Conservation (phyloP, 2,113 vertebrate genomes). For the Psophia crepitans region DNA sequence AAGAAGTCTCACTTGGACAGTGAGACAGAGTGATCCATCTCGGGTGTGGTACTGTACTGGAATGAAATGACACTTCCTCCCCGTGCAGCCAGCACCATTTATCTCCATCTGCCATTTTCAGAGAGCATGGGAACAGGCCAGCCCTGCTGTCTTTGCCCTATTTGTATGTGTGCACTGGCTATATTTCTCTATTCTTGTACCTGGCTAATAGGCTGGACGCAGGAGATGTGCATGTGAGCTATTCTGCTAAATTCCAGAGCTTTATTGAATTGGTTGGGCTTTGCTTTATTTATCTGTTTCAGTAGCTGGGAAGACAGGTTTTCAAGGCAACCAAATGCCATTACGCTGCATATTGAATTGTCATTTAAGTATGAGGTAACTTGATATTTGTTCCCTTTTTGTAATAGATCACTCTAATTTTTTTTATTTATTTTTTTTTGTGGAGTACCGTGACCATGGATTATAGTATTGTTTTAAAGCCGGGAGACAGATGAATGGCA, state of each 20-base stretch:
- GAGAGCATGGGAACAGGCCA: background rate
- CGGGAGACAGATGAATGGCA: background rate
- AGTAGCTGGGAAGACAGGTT: background rate
- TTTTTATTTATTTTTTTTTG: too few species aligned
- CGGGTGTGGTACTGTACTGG: background rate
- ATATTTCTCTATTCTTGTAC: background rate
- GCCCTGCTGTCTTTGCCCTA: background rate
- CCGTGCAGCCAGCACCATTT: background rate
- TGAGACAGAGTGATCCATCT: background rate
- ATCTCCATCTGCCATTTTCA: background rate
- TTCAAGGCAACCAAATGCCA: background rate
- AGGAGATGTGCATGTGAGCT: background rate
- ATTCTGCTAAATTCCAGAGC: background rate
- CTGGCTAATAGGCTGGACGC: background rate
- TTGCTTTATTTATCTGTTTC: background rate
- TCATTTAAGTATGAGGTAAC: background rate
- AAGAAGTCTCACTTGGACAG: background rate
- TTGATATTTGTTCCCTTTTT: background rate
- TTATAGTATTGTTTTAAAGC: background rate
- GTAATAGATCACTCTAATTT: background rate
- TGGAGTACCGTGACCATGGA: accelerated
- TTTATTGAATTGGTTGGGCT: background rate
- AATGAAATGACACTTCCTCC: background rate
- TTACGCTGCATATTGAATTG: background rate
- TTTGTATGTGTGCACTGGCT: background rate